A percentile compares a stretch with the other conserved stretches of the same genome.
These are phyloP conservation scores for Aphelenchoides fujianensis DNA, from an alignment of 1,140 invertebrate species.

Conservation along the genomic window DNA sequence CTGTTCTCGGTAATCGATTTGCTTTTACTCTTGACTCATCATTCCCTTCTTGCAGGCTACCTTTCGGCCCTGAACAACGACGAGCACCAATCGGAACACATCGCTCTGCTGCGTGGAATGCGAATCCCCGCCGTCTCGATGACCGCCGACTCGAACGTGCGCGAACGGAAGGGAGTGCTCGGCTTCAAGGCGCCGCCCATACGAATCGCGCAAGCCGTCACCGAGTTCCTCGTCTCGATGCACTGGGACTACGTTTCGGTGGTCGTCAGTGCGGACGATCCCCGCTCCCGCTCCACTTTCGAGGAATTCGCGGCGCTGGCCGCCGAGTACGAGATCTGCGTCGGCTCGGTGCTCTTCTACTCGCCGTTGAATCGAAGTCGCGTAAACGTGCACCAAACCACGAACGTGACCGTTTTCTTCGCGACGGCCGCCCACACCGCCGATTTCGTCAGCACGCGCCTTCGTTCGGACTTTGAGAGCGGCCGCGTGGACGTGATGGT, in stretches of 20 bases:
- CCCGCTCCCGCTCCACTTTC: conserved; percentile 37
- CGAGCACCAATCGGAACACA: neutral
- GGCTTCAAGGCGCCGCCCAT: conserved; percentile 19
- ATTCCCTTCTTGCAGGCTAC: neutral
- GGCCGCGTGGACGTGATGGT: conserved; percentile 48
- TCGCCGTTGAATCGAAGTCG: conserved; percentile 5
- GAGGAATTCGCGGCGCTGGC: conserved; percentile 41
- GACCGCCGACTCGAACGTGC: neutral
- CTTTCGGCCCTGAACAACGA: neutral
- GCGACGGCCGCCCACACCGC: conserved; percentile 49
- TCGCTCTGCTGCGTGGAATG: conserved; percentile 8
- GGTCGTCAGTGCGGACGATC: conserved; percentile 43
- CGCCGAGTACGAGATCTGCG: conserved; percentile 33
- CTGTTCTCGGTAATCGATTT: conserved; percentile 7
- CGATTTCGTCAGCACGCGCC: conserved; percentile 37
- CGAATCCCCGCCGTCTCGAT: conserved; percentile 1
- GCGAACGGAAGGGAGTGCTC: neutral
- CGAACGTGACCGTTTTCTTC: conserved; percentile 54
- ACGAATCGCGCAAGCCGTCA: conserved; percentile 39
- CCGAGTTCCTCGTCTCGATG: conserved; percentile 45
- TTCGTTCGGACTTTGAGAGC: conserved; percentile 18
- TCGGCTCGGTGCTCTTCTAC: conserved; percentile 18
- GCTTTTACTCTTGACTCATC: neutral
- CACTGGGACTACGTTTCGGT: conserved; percentile 59
- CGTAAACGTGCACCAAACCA: neutral